Evolutionary conservation across 2,888 invertebrate species (phyloP).

Genomic region (Beris morrisii): DNA sequence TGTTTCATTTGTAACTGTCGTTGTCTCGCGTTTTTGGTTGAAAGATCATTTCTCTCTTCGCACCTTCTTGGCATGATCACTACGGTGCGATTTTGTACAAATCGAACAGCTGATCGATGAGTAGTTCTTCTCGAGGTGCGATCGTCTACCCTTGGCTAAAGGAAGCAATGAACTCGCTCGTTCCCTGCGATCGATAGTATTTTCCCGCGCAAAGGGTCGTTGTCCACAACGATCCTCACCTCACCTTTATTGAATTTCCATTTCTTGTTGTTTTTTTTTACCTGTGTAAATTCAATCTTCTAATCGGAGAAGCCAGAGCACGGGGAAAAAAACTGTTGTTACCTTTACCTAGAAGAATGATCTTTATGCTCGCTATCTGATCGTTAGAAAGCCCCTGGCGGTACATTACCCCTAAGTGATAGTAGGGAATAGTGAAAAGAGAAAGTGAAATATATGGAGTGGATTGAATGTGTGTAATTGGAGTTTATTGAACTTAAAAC

Average conservation of each 20-base stretch:
- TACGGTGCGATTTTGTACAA: too few relatives aligned
- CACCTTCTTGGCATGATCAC: too few relatives aligned
- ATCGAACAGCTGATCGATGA: neutral
- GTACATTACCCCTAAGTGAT: neutral
- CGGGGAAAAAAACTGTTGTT: too few relatives aligned
- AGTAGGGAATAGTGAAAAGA: slow-evolving; percentile 34
- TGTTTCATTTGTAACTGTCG: too few relatives aligned
- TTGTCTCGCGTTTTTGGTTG: too few relatives aligned
- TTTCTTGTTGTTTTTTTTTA: neutral
- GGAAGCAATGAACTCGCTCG: neutral
- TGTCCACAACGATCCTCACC: slow-evolving; percentile 7
- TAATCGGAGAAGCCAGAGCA: neutral
- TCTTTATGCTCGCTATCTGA: neutral
- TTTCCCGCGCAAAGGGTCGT: slow-evolving; percentile 16
- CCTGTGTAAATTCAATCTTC: slow-evolving; percentile 7
- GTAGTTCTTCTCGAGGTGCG: neutral
- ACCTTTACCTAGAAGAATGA: neutral
- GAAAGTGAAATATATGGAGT: slow-evolving; percentile 36
- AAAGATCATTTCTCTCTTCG: too few relatives aligned
- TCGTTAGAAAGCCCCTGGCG: neutral
- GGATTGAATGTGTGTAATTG: slow-evolving; percentile 24
- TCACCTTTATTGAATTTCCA: slow-evolving; percentile 5
- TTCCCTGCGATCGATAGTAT: neutral
- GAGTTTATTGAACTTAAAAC: slow-evolving; percentile 18
- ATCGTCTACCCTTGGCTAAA: neutral